phyloP scores from a whole-genome alignment of 2,888 invertebrate genomes.

The Iselma pallidipennis region DNA sequence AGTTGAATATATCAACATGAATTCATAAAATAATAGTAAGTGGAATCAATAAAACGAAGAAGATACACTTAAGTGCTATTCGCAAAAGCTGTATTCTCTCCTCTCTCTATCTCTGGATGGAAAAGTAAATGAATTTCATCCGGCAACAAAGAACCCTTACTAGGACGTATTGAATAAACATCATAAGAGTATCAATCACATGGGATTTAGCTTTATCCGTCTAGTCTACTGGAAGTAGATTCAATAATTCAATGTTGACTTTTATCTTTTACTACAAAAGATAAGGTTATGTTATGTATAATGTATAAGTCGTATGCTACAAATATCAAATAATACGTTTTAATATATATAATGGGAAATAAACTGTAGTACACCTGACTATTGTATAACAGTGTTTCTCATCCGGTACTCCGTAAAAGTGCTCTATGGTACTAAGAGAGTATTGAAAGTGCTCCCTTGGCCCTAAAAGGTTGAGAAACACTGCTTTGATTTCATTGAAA shows the following conservation, averaged over 20 bases:
- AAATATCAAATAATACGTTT: background rate
- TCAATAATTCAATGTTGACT: conserved; percentile 48
- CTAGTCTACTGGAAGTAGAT: conserved; percentile 43
- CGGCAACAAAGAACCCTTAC: conserved; percentile 28
- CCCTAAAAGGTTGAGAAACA: no score
- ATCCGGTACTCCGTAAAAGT: no score
- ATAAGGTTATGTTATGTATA: conserved; percentile 10
- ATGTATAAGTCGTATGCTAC: conserved; percentile 10
- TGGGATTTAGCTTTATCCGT: conserved; percentile 45
- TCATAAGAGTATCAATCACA: conserved; percentile 48
- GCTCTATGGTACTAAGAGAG: no score
- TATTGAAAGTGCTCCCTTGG: no score
- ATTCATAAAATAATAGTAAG: no score
- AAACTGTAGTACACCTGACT: no score
- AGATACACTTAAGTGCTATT: no score
- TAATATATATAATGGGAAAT: background rate
- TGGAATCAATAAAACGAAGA: no score
- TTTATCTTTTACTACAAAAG: conserved; percentile 35
- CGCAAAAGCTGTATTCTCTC: no score
- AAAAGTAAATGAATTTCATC: conserved; percentile 32
- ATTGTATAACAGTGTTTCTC: no score
- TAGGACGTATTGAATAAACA: conserved; percentile 45
- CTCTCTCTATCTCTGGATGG: conserved; percentile 20
- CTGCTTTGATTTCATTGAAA: background rate
- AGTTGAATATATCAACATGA: no score